Evolutionary conservation across 1,140 invertebrate species (phyloP).

Genomic region (Diorhabda sublineata): DNA sequence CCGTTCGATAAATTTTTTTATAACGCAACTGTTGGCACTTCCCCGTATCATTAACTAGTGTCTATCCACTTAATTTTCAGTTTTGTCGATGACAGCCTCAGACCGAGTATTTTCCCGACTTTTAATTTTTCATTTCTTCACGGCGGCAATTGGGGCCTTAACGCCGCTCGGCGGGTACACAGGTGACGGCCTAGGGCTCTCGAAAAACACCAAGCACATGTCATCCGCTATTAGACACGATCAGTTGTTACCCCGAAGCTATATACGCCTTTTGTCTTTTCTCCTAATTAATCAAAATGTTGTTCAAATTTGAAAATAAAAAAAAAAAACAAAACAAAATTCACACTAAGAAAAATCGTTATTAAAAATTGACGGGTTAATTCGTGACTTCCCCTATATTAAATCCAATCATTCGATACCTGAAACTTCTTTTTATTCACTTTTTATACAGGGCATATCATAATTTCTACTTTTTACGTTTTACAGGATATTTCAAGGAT

Average conservation of each 20-base stretch:
- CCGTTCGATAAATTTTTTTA: background rate
- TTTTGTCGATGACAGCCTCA: constrained; percentile 1
- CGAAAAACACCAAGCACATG: background rate
- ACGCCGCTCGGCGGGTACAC: background rate
- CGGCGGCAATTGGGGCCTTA: background rate
- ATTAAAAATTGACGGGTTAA: too few relatives aligned
- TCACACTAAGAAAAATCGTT: too few relatives aligned
- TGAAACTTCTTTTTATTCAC: too few relatives aligned
- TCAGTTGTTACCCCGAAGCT: background rate
- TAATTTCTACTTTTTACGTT: too few relatives aligned
- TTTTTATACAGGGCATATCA: too few relatives aligned
- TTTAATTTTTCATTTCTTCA: constrained; percentile 3
- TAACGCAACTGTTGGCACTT: background rate
- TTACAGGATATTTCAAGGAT: too few relatives aligned
- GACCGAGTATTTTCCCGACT: background rate
- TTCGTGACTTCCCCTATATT: too few relatives aligned
- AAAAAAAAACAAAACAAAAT: too few relatives aligned
- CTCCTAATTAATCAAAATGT: background rate
- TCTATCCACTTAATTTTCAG: background rate
- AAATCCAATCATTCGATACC: too few relatives aligned
- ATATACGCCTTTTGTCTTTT: constrained; percentile 18
- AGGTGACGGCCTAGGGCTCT: background rate
- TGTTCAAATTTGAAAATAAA: too few relatives aligned
- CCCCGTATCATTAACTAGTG: background rate
- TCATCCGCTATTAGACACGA: constrained; percentile 1